Base-by-base conservation (phyloP, 2,888 invertebrate species). In the Troides helena region DNA sequence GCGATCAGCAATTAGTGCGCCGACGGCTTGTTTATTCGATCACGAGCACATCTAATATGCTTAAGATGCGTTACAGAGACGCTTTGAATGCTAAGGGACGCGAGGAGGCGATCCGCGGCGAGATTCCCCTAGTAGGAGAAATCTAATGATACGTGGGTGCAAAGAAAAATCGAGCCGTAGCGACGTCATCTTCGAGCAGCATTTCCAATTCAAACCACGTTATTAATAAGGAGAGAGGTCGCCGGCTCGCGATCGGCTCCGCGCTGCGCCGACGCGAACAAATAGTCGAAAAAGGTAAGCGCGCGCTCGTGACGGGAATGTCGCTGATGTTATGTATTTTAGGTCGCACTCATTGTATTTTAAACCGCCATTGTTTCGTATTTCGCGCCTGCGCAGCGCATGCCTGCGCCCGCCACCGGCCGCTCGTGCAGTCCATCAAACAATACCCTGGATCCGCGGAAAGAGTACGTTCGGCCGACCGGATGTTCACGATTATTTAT, bases 281-380 rank as follows among this genome's bases (percentile, higher is more conserved):
- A 89, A 88, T 86, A 89, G 86, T 88, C 89, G 81, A 89, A 90
- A 90, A 89, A 90, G 90, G 90, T 84, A 85, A 85, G 80, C 82
- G 81, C 84, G 82, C 85, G 81, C 79, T 90, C 91, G 92, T 92
- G 92, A 90, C 89, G 86, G 87, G 91, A 91, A 91, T 90, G 88
- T 87, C 84, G 86, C 86, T 79, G 84, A 79, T 79, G 85, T 84
- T 86, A 85, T 86, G 87, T 86, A 85, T 88, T 88, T 87, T 83
- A 84, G 89, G 76, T 81, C 84, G 85, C 86, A 86, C 87, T 89
- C 89, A 90, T 91, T 90, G 91, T 90, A 90, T 91, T 91, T 82
- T 90, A 90, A 90, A 89, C 85, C 87, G 82, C 90, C 84, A 91
- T 92, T 90, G 91, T 90, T 86, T 88, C 87, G 86, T 85, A 87